A percentile compares a stretch with the other conserved stretches of the same genome.
Conservation (phyloP, 2,888 invertebrate species). For the Busseola fusca region DNA sequence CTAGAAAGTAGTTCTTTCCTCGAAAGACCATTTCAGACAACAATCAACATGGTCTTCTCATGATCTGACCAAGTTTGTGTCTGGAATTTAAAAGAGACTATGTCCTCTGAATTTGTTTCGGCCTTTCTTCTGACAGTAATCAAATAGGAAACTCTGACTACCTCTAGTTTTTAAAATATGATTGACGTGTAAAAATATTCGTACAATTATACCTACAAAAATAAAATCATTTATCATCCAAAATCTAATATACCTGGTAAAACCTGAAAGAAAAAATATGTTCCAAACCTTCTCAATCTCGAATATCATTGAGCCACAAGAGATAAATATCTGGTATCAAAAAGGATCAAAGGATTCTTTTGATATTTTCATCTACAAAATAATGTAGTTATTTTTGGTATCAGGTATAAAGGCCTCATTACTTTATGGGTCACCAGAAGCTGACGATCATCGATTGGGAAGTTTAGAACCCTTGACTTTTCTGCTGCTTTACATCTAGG, state of each 20-base stretch:
- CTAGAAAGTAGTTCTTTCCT: background rate
- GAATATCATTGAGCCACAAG: background rate
- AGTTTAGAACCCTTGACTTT: background rate
- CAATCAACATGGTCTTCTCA: background rate
- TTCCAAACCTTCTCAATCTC: background rate
- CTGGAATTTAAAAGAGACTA: background rate
- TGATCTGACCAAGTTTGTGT: background rate
- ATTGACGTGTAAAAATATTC: too few species aligned
- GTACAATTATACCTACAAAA: too few species aligned
- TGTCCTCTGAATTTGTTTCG: background rate
- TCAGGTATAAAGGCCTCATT: background rate
- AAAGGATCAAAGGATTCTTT: constrained; percentile 34
- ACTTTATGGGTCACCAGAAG: background rate
- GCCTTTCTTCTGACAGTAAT: background rate
- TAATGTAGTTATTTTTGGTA: constrained; percentile 35
- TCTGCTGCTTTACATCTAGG: background rate
- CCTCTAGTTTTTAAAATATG: background rate
- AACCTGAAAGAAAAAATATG: background rate
- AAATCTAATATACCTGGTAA: background rate
- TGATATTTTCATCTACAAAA: constrained; percentile 21
- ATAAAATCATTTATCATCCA: background rate
- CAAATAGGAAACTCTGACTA: background rate
- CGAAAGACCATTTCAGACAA: too few species aligned
- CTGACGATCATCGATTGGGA: background rate
- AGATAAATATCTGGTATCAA: constrained; percentile 13